Evolutionary conservation across 2,113 vertebrate genomes (phyloP).

Genomic region (Gallinago media): DNA sequence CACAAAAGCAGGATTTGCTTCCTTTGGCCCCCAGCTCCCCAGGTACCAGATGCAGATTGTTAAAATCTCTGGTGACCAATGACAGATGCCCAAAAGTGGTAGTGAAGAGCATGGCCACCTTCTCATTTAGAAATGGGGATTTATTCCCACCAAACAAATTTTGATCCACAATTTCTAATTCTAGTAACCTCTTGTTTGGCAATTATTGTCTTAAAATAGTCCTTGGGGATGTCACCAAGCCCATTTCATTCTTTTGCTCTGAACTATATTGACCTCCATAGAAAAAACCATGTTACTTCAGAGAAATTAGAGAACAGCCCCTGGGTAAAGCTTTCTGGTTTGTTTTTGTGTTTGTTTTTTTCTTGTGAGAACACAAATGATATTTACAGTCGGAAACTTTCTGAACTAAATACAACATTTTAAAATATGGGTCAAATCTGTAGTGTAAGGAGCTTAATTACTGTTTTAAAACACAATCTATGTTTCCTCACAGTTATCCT

Average conservation of each 20-base stretch:
- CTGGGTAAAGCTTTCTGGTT: background rate
- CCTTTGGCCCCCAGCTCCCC: background rate
- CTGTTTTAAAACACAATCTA: background rate
- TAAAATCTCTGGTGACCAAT: background rate
- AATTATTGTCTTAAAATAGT: background rate
- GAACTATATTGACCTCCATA: background rate
- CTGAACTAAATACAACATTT: background rate
- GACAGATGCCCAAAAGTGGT: background rate
- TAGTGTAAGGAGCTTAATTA: background rate
- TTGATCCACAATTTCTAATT: background rate
- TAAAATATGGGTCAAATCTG: background rate
- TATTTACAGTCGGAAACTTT: background rate
- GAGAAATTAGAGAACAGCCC: background rate
- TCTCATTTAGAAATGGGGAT: background rate
- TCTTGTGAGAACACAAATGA: background rate
- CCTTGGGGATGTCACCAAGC: background rate
- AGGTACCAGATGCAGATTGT: background rate
- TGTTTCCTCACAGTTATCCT: background rate
- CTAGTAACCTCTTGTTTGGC: background rate
- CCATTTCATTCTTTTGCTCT: background rate
- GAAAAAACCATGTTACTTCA: background rate
- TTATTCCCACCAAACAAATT: background rate
- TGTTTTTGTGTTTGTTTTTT: background rate
- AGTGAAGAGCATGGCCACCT: background rate
- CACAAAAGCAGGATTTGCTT: background rate